Base-by-base conservation (phyloP, 2,888 invertebrate species). In the Cynaeus angustus region DNA sequence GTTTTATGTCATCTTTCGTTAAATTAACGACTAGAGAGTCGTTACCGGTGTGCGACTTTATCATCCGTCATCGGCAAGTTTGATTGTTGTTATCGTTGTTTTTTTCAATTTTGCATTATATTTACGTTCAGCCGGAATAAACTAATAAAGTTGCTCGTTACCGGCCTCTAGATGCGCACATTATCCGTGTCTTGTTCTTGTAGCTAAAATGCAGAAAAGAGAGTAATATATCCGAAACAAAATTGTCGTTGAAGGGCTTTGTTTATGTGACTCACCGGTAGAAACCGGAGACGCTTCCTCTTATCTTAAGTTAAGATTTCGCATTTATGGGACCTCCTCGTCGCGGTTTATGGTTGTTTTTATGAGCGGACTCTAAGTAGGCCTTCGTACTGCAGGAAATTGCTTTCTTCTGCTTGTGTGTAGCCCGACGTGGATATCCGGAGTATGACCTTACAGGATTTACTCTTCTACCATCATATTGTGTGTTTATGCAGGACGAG, bases 281-380 rank as follows among this genome's bases (percentile, higher is more conserved):
- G 62, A 68, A 68, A 61, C 48, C 66, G 33, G 70, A 38, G 48
- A 28, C 52, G 65, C 46, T 65, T 64, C 46, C 68, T 65, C 71
- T 72, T 71, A 74, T 68, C 72, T 70, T 66, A 62, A 64, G 16
- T 70, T 66, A 65, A 71, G 69, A 70, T 70, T 74, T 73, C 70
- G 70, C 74, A 69, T 74, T 74, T 72, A 72, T 71, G 68, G 68
- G 68, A 66, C 68, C 59, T 62, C 30, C 70, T 68, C 70, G 74
- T 73, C 70, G 65, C 71, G 65, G 62, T 73, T 73, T 73, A 73
- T 71, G 69, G 65, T 66, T 65, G 68, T 71, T 72, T 74, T 74
- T 74, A 72, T 48, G 69, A 62, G 46, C 10, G 41, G 61, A 41
- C 41, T 16, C 38, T 66, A 70, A 70, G 61, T 61, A 66, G 61